Evolutionary conservation across 2,888 invertebrate genomes (phyloP), one percentile per base, ranked within the genome.

Genomic region (Frankliniella fusca): DNA sequence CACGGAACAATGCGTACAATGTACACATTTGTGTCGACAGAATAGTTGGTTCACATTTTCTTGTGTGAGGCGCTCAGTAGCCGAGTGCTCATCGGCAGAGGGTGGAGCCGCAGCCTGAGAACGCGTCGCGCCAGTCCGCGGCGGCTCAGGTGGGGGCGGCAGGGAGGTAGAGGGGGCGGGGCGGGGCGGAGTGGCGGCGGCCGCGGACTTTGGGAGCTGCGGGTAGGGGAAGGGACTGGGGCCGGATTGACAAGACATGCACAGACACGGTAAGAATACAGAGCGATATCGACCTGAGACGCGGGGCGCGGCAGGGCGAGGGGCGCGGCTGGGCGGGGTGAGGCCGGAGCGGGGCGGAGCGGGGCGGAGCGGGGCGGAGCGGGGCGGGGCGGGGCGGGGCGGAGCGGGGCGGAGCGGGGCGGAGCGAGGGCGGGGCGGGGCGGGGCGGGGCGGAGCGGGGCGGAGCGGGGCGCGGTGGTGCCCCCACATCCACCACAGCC

Each of bases 251-350:
- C 70, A 76, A 76, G 70, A 76, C 70, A 76, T 76, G 82, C 61
- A 80, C 48, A 61, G 82, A 81, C 80, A 80, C 81, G 81, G 82
- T 81, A 80, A 65, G 80, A 81, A 65, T 80, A 81, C 82, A 49
- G 50, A 48, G 50, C 82, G 80, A 82, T 81, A 81, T 54, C 61
- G 82, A 80, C 80, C 82, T 81, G 65, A 27, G 79, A 23, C 23
- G 80, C 18, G 8, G 81, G 50, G 80, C 15, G 61, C 18, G n/a
- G 61, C 61, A 1, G 5, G 38, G 61, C 15, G 70, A 12, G 20
- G 54, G 54, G 54, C n/a, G n/a, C n/a, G n/a, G n/a, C n/a, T n/a
- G 23, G 70, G 23, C n/a, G 23, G 70, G 70, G 70, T 11, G 50
- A 50, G 50, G 50, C 50, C 54, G 7, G 54, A 20, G 54, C 12